A percentile compares a stretch with the other conserved stretches of the same genome.
Conservation (phyloP, 2,797 vertebrate species). For the Pseudochirops corinnae region DNA sequence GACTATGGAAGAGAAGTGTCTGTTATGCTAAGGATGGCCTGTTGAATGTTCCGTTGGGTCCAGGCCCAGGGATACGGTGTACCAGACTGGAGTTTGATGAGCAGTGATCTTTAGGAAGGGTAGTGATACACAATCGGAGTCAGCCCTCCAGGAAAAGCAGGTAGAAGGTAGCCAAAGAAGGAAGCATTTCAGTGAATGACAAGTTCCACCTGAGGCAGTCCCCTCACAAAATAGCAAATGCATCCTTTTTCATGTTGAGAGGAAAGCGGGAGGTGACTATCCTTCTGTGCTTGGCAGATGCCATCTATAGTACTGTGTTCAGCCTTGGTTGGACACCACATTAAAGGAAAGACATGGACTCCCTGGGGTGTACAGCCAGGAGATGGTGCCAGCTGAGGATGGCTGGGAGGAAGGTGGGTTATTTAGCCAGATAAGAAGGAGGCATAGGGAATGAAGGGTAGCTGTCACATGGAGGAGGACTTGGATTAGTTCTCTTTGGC, state of each 20-base stretch:
- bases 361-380: too few species aligned
- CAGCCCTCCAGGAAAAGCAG: not conserved
- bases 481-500: not conserved
- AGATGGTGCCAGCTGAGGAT: not conserved
- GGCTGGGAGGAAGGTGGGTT: not conserved
- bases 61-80: not conserved
- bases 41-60: not conserved
- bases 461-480: not conserved
- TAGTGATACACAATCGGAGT: not conserved
- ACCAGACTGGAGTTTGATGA: not conserved
- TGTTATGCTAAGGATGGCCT: not conserved
- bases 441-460: not conserved
- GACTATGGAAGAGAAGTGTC: not conserved
- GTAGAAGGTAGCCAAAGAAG: not conserved
- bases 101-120: not conserved
- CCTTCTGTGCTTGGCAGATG: not conserved
- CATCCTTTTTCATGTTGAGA: not conserved
- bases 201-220: not conserved
- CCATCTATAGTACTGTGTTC: not conserved
- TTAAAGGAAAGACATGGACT: not conserved
- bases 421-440: not conserved
- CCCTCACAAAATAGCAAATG: not conserved
- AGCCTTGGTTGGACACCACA: not conserved
- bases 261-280: not conserved
- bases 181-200: not conserved